Percentiles rank a stretch among this genome's conserved stretches.
Evolutionary conservation across 1,140 invertebrate species (phyloP).

Genomic region (Zeugodacus cucurbitae): DNA sequence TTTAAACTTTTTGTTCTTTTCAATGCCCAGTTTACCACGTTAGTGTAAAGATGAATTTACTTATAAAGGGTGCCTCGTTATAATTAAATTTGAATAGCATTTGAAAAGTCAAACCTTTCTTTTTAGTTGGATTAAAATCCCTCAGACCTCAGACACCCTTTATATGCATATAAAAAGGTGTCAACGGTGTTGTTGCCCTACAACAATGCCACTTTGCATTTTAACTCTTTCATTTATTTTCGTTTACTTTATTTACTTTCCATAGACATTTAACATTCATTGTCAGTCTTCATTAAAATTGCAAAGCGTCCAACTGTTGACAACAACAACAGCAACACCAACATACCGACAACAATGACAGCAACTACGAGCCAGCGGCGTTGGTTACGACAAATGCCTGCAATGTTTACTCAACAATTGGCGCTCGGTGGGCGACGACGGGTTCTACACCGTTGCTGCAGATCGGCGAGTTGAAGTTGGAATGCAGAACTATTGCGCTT

Average conservation of each 20-base stretch:
- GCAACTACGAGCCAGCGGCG: not conserved
- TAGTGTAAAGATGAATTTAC: not conserved
- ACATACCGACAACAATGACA: not conserved
- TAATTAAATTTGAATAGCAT: no score
- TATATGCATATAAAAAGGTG: not conserved
- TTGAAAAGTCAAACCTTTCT: no score
- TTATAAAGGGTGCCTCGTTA: not conserved
- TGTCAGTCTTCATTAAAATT: slow-evolving; percentile 31
- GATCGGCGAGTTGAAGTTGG: not conserved
- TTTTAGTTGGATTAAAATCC: no score
- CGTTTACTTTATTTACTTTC: not conserved
- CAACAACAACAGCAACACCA: not conserved
- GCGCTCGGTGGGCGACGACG: not conserved
- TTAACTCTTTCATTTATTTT: not conserved
- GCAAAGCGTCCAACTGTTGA: slow-evolving; percentile 1
- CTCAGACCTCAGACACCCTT: not conserved
- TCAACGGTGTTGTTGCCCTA: not conserved
- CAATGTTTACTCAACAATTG: slow-evolving; percentile 16
- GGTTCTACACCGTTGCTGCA: not conserved
- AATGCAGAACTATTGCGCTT: not conserved
- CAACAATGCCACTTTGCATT: not conserved
- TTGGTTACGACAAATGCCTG: not conserved
- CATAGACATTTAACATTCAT: slow-evolving; percentile 24
- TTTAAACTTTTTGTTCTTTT: not conserved
- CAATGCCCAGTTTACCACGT: not conserved